Evolutionary conservation across 2,113 vertebrate species (phyloP).

Genomic region (Micronycteris hirsuta): DNA sequence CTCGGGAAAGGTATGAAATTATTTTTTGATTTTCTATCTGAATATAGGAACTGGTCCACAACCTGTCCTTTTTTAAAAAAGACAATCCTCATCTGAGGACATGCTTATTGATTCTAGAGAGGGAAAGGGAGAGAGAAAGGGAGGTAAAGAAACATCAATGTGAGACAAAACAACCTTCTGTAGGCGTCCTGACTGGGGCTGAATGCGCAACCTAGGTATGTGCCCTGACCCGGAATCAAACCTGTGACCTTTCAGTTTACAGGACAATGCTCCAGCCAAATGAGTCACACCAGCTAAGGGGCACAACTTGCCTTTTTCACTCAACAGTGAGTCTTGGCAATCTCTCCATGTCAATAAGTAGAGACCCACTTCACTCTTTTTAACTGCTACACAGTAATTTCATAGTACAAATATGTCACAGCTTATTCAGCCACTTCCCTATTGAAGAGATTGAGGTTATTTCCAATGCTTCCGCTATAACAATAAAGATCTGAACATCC

Average conservation of each 20-base stretch:
- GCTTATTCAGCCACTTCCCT: background rate
- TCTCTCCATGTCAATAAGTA: background rate
- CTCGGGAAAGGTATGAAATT: background rate
- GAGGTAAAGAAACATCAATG: too few species aligned
- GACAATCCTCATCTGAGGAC: too few species aligned
- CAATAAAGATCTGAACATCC: background rate
- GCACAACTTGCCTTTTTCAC: background rate
- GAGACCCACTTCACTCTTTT: background rate
- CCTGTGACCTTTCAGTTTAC: too few species aligned
- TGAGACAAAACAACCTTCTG: too few species aligned
- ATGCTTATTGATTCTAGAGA: too few species aligned
- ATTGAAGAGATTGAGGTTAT: background rate
- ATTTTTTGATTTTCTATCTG: background rate
- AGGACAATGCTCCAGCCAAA: too few species aligned
- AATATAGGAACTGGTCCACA: background rate
- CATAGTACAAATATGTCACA: background rate
- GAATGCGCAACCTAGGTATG: too few species aligned
- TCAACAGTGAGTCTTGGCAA: background rate
- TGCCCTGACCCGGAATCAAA: too few species aligned
- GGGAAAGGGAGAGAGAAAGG: too few species aligned
- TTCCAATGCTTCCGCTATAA: background rate
- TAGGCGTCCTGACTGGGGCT: too few species aligned
- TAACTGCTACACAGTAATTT: background rate
- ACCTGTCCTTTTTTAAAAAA: background rate
- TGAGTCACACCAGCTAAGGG: too few species aligned